These are phyloP conservation scores for Dysidea cf. avara DNA, from an alignment of 37 sponge, comb jelly and placozoan species.

Conservation along the genomic window DNA sequence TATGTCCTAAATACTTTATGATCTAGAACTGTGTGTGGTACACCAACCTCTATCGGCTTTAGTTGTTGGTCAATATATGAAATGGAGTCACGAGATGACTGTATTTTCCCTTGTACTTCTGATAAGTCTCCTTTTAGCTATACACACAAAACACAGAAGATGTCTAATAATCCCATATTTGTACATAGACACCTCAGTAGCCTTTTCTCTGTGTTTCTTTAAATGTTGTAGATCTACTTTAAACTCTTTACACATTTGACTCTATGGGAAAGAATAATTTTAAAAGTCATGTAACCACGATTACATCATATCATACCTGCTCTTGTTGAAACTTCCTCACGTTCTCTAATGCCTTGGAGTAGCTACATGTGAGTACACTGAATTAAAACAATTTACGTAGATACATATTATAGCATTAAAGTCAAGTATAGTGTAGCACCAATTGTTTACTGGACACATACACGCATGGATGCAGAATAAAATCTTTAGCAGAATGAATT, in stretches of 20 bases:
- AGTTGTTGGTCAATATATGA: constrained; percentile 56
- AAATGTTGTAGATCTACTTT: constrained; percentile 61
- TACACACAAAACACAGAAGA: no score
- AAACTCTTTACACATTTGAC: constrained; percentile 29
- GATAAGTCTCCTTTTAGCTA: constrained; percentile 53
- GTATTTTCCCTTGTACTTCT: constrained; percentile 59
- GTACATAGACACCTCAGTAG: constrained; percentile 50
- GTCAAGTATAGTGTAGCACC: no score
- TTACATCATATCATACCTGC: constrained; percentile 30
- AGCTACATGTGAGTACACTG: no score
- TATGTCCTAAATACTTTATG: no score
- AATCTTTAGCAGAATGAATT: no score
- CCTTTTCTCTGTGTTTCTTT: constrained; percentile 65
- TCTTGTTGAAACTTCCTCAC: constrained; percentile 53
- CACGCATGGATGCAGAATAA: no score
- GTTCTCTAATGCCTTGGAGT: constrained; percentile 78
- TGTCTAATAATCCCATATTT: not conserved
- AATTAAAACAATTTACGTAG: no score
- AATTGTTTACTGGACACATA: no score
- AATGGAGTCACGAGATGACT: constrained; percentile 38
- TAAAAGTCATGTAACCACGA: not conserved
- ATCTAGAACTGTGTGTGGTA: no score
- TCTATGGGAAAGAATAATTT: constrained; percentile 8
- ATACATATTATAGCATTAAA: no score
- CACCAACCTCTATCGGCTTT: constrained; percentile 69